Conservation (phyloP, 2,113 vertebrate genomes). For the Haliaeetus leucogaster region DNA sequence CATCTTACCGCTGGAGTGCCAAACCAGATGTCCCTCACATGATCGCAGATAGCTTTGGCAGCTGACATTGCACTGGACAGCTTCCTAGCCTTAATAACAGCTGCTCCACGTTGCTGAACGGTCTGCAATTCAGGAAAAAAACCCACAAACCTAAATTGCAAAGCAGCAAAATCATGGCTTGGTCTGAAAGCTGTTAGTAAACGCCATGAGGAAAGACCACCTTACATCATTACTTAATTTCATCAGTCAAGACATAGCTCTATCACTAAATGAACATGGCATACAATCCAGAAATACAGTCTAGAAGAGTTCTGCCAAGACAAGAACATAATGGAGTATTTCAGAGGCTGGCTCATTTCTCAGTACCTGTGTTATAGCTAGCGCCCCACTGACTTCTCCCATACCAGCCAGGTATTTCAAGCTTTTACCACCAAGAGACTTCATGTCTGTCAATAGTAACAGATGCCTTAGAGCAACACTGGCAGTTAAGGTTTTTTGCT, state of each 20-base stretch:
- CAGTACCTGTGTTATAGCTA: not conserved
- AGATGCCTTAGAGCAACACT: not conserved
- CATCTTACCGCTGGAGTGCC: conserved; percentile 87
- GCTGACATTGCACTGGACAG: conserved; percentile 98
- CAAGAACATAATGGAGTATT: not conserved
- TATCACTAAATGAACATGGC: not conserved
- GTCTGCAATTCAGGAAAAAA: conserved; percentile 71
- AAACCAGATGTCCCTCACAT: conserved; percentile 92
- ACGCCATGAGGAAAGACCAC: accelerated
- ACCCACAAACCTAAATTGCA: not conserved
- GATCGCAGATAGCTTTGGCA: conserved; percentile 96
- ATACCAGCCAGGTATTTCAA: not conserved
- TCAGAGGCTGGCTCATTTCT: not conserved
- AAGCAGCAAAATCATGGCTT: not conserved
- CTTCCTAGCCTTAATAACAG: conserved; percentile 94
- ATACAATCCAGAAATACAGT: not conserved
- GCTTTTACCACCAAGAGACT: not conserved
- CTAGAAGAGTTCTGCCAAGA: not conserved
- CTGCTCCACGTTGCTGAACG: conserved; percentile 92
- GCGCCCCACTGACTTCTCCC: not conserved
- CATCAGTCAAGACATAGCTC: not conserved
- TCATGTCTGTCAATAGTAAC: not conserved
- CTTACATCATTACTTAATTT: not conserved
- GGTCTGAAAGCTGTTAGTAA: not conserved
- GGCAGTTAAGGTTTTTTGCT: not conserved